A percentile compares a stretch with the other conserved stretches of the same genome.
Conservation (phyloP, 2,113 vertebrate genomes). For the Trochalopteron elliotii region DNA sequence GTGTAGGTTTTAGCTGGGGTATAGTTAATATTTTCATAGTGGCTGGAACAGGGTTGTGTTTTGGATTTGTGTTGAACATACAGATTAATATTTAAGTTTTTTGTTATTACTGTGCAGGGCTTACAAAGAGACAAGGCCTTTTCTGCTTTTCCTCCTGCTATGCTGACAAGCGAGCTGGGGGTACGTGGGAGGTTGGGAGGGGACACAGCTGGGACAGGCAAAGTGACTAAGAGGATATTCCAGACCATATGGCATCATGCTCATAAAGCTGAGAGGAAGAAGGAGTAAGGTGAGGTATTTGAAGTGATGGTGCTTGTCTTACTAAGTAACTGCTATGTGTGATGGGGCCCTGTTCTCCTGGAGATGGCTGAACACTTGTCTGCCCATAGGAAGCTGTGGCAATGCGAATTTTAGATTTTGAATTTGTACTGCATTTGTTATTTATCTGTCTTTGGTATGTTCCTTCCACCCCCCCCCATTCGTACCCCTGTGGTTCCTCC, state of each 20-base stretch:
- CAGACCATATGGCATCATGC: neutral
- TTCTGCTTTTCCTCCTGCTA: neutral
- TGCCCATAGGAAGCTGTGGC: neutral
- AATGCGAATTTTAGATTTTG: too few relatives aligned
- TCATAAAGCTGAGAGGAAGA: neutral
- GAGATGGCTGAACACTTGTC: neutral
- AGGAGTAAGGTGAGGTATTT: neutral
- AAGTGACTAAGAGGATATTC: neutral
- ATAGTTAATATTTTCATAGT: neutral
- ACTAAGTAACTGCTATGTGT: neutral
- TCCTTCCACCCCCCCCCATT: too few relatives aligned
- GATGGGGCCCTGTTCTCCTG: neutral
- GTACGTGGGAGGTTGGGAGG: neutral
- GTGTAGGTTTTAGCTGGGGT: neutral
- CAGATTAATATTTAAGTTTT: rapidly evolving
- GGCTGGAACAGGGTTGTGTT: rapidly evolving
- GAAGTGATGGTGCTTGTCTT: neutral
- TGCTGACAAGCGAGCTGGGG: neutral
- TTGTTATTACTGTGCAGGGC: neutral
- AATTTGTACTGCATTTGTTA: too few relatives aligned
- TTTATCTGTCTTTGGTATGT: too few relatives aligned
- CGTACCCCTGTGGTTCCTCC: too few relatives aligned
- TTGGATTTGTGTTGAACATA: neutral
- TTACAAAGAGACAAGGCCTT: neutral
- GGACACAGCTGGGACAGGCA: neutral